Evolutionary conservation across 2,888 invertebrate species (phyloP).

Genomic region (Sympetrum striolatum): DNA sequence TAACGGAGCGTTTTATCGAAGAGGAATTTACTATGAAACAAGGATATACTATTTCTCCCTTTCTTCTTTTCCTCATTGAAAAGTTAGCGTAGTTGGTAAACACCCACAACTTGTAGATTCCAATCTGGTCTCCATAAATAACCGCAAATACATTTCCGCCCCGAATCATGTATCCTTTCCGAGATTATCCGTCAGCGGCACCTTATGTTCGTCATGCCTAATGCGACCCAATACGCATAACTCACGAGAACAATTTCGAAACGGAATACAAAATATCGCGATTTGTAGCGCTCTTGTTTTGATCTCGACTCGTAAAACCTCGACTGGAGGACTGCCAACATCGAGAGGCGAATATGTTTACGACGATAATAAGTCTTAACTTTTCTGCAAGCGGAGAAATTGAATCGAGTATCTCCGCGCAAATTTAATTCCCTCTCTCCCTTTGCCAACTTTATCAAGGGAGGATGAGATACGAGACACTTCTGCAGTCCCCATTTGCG

Average conservation of each 20-base stretch:
- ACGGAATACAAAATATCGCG: constrained; percentile 5
- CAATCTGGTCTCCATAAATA: not conserved
- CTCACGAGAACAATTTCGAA: not conserved
- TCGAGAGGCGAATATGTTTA: not conserved
- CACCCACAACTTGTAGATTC: not conserved
- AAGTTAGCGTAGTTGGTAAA: too few species aligned
- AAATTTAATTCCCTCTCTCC: not conserved
- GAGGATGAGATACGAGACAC: not conserved
- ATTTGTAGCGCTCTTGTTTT: not conserved
- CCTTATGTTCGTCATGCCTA: too few species aligned
- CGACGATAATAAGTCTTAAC: not conserved
- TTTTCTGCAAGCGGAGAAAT: not conserved
- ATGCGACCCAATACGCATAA: not conserved
- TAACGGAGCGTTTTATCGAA: too few species aligned
- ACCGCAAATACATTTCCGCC: not conserved
- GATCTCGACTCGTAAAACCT: not conserved
- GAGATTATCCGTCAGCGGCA: not conserved
- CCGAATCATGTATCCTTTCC: not conserved
- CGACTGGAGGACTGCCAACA: not conserved
- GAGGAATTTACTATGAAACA: too few species aligned
- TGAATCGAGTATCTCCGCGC: not conserved
- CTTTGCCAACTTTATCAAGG: not conserved
- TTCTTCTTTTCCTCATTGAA: too few species aligned
- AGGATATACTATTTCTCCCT: too few species aligned
- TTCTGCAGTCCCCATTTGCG: not conserved